Conservation (phyloP, 1,140 invertebrate genomes). For the Drosophila teissieri region DNA sequence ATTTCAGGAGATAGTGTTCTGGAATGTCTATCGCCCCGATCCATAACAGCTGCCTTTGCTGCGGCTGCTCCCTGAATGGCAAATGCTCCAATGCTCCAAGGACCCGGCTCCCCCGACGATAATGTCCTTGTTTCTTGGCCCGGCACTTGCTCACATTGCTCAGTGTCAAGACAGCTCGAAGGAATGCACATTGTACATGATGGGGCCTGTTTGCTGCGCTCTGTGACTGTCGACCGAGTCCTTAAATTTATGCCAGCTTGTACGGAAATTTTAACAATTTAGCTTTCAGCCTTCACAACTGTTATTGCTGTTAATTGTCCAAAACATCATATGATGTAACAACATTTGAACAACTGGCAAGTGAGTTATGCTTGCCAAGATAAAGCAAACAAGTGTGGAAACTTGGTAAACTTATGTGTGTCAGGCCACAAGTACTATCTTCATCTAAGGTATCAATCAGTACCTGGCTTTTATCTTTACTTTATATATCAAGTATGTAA, state of each 20-base stretch:
- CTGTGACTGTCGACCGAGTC: conserved; percentile 13
- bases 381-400: not conserved
- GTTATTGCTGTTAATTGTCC: conserved; percentile 35
- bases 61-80: conserved; percentile 15
- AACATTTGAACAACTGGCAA: conserved; percentile 30
- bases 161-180: conserved; percentile 34
- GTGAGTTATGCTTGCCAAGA: conserved; percentile 12
- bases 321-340: conserved; percentile 23
- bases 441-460: no score
- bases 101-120: conserved; percentile 13
- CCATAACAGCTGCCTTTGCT: conserved; percentile 7
- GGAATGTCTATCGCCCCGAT: conserved; percentile 33
- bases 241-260: conserved; percentile 29
- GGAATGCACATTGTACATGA: conserved; percentile 34
- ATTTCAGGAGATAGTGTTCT: conserved; percentile 26
- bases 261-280: conserved; percentile 17
- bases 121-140: conserved; percentile 39
- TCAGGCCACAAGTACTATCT: not conserved
- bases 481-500: no score
- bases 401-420: not conserved
- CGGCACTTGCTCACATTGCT: conserved; percentile 36
- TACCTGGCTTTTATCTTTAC: no score
- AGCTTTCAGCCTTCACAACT: conserved; percentile 9
- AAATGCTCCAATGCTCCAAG: conserved; percentile 15
- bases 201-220: conserved; percentile 15